These are phyloP conservation scores for Perognathus longimembris DNA, from an alignment of 2,113 vertebrate species.

Conservation along the genomic window DNA sequence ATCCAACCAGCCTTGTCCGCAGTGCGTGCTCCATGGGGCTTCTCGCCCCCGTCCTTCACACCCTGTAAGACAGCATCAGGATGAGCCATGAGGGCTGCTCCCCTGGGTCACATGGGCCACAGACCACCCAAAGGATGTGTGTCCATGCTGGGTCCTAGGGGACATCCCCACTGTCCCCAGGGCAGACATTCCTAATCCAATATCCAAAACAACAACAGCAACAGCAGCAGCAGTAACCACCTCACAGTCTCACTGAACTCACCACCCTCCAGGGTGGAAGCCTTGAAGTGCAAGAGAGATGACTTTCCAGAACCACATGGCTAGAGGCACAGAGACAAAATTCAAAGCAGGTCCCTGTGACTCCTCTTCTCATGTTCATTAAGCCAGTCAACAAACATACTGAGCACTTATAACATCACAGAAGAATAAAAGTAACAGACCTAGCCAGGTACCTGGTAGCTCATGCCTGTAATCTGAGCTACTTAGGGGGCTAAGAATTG, in stretches of 20 bases:
- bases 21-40: constrained; percentile 81
- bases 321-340: not conserved
- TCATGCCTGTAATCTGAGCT: no score
- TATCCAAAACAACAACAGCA: constrained; percentile 8
- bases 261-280: not conserved
- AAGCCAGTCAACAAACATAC: not conserved
- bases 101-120: not conserved
- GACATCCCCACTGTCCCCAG: not conserved
- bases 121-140: not conserved
- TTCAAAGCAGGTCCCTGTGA: not conserved
- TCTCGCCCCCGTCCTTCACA: constrained; percentile 89
- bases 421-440: not conserved
- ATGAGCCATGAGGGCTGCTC: constrained; percentile 28
- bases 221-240: not conserved
- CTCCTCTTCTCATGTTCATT: not conserved
- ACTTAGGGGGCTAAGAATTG: no score
- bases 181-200: not conserved
- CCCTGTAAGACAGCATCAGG: constrained; percentile 78
- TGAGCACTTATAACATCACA: not conserved
- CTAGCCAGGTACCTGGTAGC: not conserved
- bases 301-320: not conserved
- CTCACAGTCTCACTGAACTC: not conserved
- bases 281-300: not conserved
- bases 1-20: constrained; percentile 94
- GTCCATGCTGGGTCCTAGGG: not conserved